Percentiles rank a stretch among this genome's conserved stretches.
Conservation (phyloP, 1,140 invertebrate genomes). For the Drosophila rufa region DNA sequence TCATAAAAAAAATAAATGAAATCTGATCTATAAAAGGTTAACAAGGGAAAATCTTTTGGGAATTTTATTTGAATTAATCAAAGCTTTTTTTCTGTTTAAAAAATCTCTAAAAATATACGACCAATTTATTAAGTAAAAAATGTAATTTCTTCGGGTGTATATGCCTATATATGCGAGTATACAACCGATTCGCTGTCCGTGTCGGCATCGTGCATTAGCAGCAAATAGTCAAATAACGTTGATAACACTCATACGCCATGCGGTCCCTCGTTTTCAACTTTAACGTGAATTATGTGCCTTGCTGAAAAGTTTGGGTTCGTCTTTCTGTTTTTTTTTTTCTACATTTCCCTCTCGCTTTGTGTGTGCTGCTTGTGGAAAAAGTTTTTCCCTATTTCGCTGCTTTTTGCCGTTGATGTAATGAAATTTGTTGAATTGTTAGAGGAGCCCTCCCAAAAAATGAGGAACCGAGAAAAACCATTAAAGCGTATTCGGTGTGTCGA, state of each 20-base stretch:
- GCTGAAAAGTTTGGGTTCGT: constrained; percentile 40
- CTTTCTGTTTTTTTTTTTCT: constrained; percentile 8
- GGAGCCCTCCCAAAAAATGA: constrained; percentile 24
- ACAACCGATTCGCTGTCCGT: constrained; percentile 10
- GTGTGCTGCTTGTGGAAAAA: constrained; percentile 34
- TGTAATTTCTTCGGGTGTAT: neutral
- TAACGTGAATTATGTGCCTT: constrained; percentile 69
- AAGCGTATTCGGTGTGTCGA: constrained; percentile 64
- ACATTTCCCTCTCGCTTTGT: neutral
- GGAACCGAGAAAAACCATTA: constrained; percentile 67
- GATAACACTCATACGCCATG: constrained; percentile 76
- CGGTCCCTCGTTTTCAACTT: constrained; percentile 68
- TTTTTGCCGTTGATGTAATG: constrained; percentile 69
- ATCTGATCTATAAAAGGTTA: neutral
- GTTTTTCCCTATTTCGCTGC: constrained; percentile 44
- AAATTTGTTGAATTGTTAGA: constrained; percentile 76
- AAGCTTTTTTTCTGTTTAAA: neutral
- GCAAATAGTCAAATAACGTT: constrained; percentile 74
- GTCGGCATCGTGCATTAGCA: constrained; percentile 60
- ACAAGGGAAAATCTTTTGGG: neutral
- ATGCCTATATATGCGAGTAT: neutral
- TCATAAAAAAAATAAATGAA: neutral
- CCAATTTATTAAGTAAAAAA: neutral
- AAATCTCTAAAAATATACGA: neutral
- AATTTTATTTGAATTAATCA: neutral